Evolutionary conservation across 1,140 invertebrate genomes (phyloP).

Genomic region (Glossosoma conforme): DNA sequence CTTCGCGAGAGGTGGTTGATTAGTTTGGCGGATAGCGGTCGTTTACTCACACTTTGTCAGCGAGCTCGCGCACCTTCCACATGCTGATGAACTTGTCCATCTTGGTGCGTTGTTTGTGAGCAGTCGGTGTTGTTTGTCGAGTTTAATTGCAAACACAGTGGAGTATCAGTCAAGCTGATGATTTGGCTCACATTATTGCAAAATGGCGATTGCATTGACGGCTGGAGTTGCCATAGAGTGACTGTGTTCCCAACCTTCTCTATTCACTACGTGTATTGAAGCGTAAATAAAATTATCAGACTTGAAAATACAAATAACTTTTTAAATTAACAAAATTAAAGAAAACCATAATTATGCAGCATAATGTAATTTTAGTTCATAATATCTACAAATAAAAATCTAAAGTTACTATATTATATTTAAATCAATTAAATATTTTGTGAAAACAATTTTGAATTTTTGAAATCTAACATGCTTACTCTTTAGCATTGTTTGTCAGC

Average conservation of each 20-base stretch:
- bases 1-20: constrained; percentile 37
- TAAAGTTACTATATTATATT: no score
- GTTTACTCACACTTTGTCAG: constrained; percentile 90
- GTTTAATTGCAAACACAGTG: no score
- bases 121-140: no score
- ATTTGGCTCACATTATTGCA: constrained; percentile 53
- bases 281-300: background rate
- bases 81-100: constrained; percentile 74
- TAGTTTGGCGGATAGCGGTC: no score
- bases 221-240: constrained; percentile 1
- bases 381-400: background rate
- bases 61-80: constrained; percentile 92
- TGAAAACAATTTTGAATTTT: background rate
- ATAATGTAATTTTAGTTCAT: background rate
- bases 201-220: constrained; percentile 42
- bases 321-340: no score
- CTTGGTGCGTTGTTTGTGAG: constrained; percentile 4
- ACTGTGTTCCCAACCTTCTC: background rate
- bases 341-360: background rate
- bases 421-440: background rate
- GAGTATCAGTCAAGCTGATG: constrained; percentile 50
- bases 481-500: background rate
- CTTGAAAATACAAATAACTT: no score
- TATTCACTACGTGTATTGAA: background rate
- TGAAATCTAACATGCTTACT: background rate